Percentiles rank a stretch among this genome's conserved stretches.
Evolutionary conservation across 2,888 invertebrate species (phyloP).

Genomic region (Cetonia aurata): DNA sequence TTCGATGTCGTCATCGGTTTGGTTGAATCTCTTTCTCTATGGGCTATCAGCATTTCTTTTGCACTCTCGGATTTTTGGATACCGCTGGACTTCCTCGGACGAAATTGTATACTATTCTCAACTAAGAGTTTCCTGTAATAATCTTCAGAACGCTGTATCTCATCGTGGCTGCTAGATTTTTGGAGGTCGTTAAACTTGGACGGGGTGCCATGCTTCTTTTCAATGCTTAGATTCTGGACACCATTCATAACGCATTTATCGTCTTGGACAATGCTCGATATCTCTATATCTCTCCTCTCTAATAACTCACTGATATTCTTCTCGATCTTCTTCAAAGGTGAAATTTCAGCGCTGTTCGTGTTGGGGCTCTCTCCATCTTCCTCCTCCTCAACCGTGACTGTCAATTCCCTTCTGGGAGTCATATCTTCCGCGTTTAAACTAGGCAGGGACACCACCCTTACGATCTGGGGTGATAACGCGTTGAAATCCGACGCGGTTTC

Average conservation of each 20-base stretch:
- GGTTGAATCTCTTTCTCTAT: constrained; percentile 62
- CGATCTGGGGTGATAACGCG: constrained; percentile 74
- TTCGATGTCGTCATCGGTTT: constrained; percentile 62
- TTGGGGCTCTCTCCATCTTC: constrained; percentile 77
- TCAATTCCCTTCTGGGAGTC: constrained; percentile 74
- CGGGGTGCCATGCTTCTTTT: constrained; percentile 61
- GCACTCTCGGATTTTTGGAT: constrained; percentile 83
- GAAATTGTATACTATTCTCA: constrained; percentile 67
- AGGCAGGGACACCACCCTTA: constrained; percentile 78
- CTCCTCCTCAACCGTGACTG: constrained; percentile 80
- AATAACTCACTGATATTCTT: constrained; percentile 79
- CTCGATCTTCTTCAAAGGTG: constrained; percentile 79
- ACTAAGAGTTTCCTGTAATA: constrained; percentile 56
- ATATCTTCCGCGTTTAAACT: constrained; percentile 73
- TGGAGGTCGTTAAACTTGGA: constrained; percentile 70
- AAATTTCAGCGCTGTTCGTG: constrained; percentile 73
- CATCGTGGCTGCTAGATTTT: constrained; percentile 74
- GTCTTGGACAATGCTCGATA: constrained; percentile 57
- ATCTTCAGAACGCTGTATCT: constrained; percentile 68
- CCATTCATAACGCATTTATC: constrained; percentile 64
- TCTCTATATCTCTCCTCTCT: constrained; percentile 66
- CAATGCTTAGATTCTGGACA: constrained; percentile 65
- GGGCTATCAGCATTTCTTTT: constrained; percentile 76
- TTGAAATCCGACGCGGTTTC: constrained; percentile 75
- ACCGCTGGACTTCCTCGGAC: constrained; percentile 69